Evolutionary conservation across 1,140 invertebrate species (phyloP).

Genomic region (Littorina saxatilis): DNA sequence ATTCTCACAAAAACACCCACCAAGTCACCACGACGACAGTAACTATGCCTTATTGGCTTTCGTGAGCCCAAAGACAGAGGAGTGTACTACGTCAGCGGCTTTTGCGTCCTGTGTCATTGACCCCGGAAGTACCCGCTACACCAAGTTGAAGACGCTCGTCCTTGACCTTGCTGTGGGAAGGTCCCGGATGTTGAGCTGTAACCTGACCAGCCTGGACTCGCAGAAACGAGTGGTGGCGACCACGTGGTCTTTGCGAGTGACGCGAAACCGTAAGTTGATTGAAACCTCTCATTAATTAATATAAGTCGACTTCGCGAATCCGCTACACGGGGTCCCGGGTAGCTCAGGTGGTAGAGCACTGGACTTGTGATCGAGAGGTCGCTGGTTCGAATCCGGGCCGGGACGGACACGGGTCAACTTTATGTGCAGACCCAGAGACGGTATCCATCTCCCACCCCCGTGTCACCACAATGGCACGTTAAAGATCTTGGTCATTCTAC

Average conservation of each 20-base stretch:
- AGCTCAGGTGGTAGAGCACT: too few species aligned
- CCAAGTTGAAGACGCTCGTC: slow-evolving; percentile 19
- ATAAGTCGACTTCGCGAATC: too few species aligned
- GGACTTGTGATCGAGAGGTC: too few species aligned
- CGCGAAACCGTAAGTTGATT: slow-evolving; percentile 9
- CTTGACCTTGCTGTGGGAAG: not conserved
- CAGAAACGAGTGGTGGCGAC: not conserved
- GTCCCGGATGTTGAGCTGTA: slow-evolving; percentile 20
- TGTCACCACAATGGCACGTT: too few species aligned
- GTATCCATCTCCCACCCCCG: too few species aligned
- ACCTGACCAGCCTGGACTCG: slow-evolving; percentile 17
- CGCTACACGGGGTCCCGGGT: too few species aligned
- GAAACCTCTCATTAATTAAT: too few species aligned
- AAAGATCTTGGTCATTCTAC: too few species aligned
- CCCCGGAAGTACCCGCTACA: not conserved
- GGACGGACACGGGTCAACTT: too few species aligned
- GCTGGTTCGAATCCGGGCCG: too few species aligned
- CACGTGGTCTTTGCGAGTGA: slow-evolving; percentile 6
- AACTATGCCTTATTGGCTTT: slow-evolving; percentile 7
- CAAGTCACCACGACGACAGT: not conserved
- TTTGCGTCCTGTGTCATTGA: slow-evolving; percentile 24
- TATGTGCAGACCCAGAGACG: too few species aligned
- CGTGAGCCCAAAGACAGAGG: slow-evolving; percentile 10
- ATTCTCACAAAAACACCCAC: not conserved
- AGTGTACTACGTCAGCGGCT: slow-evolving; percentile 2